Base-by-base conservation (phyloP, 2,888 invertebrate genomes). In the Megalurothrips usitatus region DNA sequence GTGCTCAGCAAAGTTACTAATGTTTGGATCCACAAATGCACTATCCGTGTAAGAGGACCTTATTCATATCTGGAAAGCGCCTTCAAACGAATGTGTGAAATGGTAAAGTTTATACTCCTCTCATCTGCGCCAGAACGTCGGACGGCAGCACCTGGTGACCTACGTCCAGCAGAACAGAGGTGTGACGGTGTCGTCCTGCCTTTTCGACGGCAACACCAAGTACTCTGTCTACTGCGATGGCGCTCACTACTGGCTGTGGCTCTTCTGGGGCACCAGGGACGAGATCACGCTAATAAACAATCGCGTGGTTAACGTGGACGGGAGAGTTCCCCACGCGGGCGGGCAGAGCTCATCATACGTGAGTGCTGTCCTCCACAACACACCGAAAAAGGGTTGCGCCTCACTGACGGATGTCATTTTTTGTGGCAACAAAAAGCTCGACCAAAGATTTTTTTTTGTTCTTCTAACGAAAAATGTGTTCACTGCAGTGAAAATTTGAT, bases 221-320 rank as follows among this genome's bases (percentile, higher is more conserved):
- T n/a, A 63, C 48, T 81, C 81, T 0, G 78, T 79, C 2, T 81
- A 80, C 79, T 81, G 81, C 63, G 80, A 81, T 28, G 81, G 80
- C 8, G 0, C 17, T 1, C 80, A 81, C 80, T 81, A 81, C 79
- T 81, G 81, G 81, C 79, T 81, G 17, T 81, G 81, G 81, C 52
- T 81, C 79, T 81, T 81, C 63, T 48, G 80, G 58, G 81, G 81
- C n/a, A 17, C 47, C 19, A 58, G 26, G 3, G 80, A 81, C 68
- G 47, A 52, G 43, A 80, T 81, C 3, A 79, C 81, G 14, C 43
- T 81, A 12, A 26, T 78, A 48, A 81, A 81, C 80, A 81, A 81
- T 19, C 78, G 58, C n/a, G 68, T 81, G 10, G 23, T 49, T 19
- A 10, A 80, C 80, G 80, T 80, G 43, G 17, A n/a, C 12, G 81